A percentile compares a stretch with the other conserved stretches of the same genome.
phyloP scores from a whole-genome alignment of 2,113 vertebrate species.

The Fregetta grallaria region DNA sequence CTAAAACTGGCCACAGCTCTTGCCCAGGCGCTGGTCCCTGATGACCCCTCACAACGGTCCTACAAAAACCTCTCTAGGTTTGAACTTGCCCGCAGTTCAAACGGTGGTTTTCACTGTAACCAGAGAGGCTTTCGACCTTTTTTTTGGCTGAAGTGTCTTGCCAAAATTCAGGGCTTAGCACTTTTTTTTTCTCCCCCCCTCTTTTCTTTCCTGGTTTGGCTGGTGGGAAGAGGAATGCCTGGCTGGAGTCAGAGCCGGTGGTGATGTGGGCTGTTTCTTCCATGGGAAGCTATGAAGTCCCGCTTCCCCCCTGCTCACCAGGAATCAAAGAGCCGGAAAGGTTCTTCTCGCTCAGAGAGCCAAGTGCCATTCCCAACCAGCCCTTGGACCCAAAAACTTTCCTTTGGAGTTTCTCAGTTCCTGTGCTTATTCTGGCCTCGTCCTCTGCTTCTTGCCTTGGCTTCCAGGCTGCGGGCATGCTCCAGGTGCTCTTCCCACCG shows the following conservation, averaged over 20 bases:
- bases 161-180: slow-evolving; percentile 24
- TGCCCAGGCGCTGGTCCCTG: background rate
- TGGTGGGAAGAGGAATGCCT: background rate
- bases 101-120: background rate
- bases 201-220: background rate
- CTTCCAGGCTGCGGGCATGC: background rate
- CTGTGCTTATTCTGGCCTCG: slow-evolving; percentile 46
- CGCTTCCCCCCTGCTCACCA: background rate
- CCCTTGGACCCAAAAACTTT: background rate
- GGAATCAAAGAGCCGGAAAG: slow-evolving; percentile 34
- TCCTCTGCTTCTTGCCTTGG: background rate
- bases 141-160: background rate
- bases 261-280: background rate
- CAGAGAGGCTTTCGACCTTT: background rate
- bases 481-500: background rate
- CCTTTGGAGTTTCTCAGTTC: slow-evolving; percentile 9
- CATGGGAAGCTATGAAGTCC: background rate
- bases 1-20: background rate
- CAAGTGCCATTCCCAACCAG: background rate
- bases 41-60: background rate
- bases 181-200: background rate
- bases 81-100: background rate
- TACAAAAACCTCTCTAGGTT: background rate
- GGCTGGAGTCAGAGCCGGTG: background rate
- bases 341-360: background rate